Evolutionary conservation across 2,113 vertebrate species (phyloP).

Genomic region (Tetraodon nigroviridis): DNA sequence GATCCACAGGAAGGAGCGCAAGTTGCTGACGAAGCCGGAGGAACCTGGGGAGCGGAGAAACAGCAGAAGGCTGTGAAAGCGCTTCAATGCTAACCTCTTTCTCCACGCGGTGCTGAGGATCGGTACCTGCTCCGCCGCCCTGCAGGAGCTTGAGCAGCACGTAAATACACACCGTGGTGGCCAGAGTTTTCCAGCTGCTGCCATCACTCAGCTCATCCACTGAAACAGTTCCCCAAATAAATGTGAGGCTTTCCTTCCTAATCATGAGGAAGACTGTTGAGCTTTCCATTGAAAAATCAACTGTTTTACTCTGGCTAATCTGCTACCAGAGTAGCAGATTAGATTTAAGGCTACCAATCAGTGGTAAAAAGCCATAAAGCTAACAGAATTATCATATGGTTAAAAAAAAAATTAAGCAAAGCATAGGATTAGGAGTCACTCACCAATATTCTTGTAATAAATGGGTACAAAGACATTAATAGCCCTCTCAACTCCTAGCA

Average conservation of each 20-base stretch:
- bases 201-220: conserved; percentile 82
- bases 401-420: not conserved
- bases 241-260: not conserved
- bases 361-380: not conserved
- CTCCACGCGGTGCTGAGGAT: no score
- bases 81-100: no score
- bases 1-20: conserved; percentile 93
- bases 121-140: conserved; percentile 87
- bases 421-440: conserved; percentile 27
- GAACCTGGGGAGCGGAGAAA: conserved; percentile 57
- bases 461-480: conserved; percentile 93
- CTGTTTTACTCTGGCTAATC: not conserved
- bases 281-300: no score
- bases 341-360: not conserved
- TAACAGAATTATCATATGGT: not conserved
- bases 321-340: no score
- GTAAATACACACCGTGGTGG: conserved; percentile 81
- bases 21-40: conserved; percentile 88
- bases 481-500: conserved; percentile 84
- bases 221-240: conserved; percentile 43
- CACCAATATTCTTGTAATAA: conserved; percentile 90
- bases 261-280: not conserved
- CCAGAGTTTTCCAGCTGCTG: conserved; percentile 78
- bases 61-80: not conserved
- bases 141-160: conserved; percentile 89